Percentiles rank a stretch among this genome's conserved stretches.
phyloP scores from a whole-genome alignment of 2,888 invertebrate species.

The Agonopterix alstromeriana region DNA sequence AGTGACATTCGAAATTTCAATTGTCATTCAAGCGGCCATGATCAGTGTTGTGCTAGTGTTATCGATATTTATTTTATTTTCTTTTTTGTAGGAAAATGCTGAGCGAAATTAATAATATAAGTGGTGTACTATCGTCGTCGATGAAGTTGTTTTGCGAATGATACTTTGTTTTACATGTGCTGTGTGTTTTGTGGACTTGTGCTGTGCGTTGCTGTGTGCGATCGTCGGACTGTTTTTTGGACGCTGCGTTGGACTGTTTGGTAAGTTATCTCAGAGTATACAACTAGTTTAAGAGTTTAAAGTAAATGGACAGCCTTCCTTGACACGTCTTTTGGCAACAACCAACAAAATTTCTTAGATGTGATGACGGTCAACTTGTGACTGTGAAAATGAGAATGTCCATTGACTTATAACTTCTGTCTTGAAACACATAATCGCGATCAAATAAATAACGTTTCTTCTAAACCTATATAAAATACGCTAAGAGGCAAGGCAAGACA shows the following conservation, averaged over 20 bases:
- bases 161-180: constrained; percentile 69
- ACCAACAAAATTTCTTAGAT: no score
- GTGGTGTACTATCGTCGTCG: constrained; percentile 72
- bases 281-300: no score
- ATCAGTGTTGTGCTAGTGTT: constrained; percentile 56
- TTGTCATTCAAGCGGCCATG: constrained; percentile 19
- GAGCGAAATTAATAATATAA: constrained; percentile 74
- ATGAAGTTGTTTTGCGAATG: constrained; percentile 75
- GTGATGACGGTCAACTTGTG: no score
- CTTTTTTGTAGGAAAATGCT: constrained; percentile 74
- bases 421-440: no score
- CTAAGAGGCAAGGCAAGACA: no score
- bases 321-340: no score
- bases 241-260: constrained; percentile 27
- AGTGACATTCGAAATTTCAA: constrained; percentile 39
- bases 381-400: no score
- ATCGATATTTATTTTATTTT: constrained; percentile 56
- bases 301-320: no score
- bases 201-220: constrained; percentile 59
- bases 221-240: constrained; percentile 30
- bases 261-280: constrained; percentile 26
- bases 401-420: no score
- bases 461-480: no score
- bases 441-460: no score
- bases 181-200: constrained; percentile 66